Evolutionary conservation across 2,113 vertebrate species (phyloP).

Genomic region (Zosterops hypoxanthus): DNA sequence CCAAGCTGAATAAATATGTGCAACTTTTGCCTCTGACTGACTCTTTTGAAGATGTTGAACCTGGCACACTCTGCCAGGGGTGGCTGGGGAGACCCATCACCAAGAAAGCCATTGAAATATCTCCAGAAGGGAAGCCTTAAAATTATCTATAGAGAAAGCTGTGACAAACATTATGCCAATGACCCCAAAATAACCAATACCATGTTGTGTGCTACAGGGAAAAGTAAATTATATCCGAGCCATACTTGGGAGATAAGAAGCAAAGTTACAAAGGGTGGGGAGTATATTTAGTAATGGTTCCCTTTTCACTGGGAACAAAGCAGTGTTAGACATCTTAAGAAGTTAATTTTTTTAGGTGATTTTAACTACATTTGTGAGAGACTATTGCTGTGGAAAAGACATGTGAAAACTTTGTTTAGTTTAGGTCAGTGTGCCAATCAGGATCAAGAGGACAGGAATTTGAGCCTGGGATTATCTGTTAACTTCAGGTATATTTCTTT

Average conservation of each 20-base stretch:
- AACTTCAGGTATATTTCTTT: neutral
- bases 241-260: neutral
- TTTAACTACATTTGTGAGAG: neutral
- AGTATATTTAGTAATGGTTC: neutral
- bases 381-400: neutral
- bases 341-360: neutral
- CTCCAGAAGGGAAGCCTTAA: slow-evolving; percentile 43
- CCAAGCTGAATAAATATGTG: neutral
- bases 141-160: slow-evolving; percentile 35
- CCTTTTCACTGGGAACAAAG: neutral
- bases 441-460: rapidly evolving
- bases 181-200: neutral
- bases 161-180: neutral
- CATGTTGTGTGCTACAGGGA: slow-evolving; percentile 44
- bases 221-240: rapidly evolving
- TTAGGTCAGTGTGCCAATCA: neutral
- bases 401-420: neutral
- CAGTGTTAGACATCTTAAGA: neutral
- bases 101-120: neutral
- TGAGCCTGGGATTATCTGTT: neutral
- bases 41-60: neutral
- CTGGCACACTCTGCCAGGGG: neutral
- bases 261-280: neutral
- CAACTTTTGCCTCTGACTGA: neutral
- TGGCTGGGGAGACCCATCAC: neutral